phyloP scores from a whole-genome alignment of 2,113 vertebrate genomes.

The Condylura cristata region DNA sequence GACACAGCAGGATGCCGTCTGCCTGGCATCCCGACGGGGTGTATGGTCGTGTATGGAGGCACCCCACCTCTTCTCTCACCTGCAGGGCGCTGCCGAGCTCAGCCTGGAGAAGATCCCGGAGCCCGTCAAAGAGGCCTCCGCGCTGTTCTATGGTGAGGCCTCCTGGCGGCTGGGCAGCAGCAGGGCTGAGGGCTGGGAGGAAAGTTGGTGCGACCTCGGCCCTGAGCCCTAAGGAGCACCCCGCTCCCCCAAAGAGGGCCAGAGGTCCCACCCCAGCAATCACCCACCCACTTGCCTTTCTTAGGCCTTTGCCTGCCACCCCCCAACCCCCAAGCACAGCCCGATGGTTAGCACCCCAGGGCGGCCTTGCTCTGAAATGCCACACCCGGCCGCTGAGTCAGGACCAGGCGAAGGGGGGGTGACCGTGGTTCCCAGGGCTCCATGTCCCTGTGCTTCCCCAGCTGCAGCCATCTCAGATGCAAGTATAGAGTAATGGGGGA shows the following conservation, averaged over 20 bases:
- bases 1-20: no score
- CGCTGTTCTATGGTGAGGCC: slow-evolving; percentile 91
- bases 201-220: no score
- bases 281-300: neutral
- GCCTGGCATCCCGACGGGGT: neutral
- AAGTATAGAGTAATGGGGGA: neutral
- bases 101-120: slow-evolving; percentile 92
- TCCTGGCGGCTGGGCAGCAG: no score
- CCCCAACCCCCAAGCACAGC: no score
- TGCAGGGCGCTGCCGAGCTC: slow-evolving; percentile 82
- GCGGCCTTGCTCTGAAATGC: neutral
- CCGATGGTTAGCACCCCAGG: neutral
- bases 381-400: neutral
- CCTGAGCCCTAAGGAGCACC: neutral
- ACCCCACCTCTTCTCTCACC: neutral
- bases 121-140: slow-evolving; percentile 96
- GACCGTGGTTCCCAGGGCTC: neutral
- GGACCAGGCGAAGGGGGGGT: rapidly evolving
- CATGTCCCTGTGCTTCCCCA: neutral
- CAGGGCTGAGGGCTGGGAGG: rapidly evolving
- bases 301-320: neutral
- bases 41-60: rapidly evolving
- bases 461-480: neutral
- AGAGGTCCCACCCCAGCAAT: neutral
- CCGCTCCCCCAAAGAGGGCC: neutral